Conservation (phyloP, 1,140 invertebrate genomes). For the Gonioctena quinquepunctata region DNA sequence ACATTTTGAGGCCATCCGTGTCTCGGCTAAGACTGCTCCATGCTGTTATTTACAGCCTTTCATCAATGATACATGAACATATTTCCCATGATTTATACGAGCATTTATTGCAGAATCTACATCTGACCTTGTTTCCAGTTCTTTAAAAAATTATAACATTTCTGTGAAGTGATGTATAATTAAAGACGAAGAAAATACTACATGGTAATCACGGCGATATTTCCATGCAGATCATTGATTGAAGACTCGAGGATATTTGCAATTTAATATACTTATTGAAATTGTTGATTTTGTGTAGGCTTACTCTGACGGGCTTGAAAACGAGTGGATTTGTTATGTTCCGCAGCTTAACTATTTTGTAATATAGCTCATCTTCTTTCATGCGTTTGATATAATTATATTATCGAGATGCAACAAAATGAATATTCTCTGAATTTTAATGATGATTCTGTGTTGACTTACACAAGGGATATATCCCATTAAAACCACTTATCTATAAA, state of each 20-base stretch:
- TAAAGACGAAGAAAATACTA: conserved; percentile 2
- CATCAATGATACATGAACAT: conserved; percentile 8
- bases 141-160: conserved; percentile 9
- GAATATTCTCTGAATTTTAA: no score
- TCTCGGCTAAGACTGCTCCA: background rate
- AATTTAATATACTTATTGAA: background rate
- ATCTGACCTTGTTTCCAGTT: conserved; percentile 1
- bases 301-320: background rate
- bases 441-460: no score
- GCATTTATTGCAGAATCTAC: background rate
- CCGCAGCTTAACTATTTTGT: no score
- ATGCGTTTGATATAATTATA: no score
- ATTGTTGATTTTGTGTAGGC: background rate
- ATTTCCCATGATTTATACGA: conserved; percentile 1
- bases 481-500: no score
- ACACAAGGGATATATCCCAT: no score
- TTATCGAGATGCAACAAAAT: no score
- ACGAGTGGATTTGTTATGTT: no score
- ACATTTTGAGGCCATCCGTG: conserved; percentile 5
- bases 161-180: conserved; percentile 2
- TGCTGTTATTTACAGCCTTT: conserved; percentile 3
- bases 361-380: no score
- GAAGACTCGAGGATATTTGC: background rate
- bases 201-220: background rate
- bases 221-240: background rate